Conservation (phyloP, 2,113 vertebrate species). For the Sula dactylatra region DNA sequence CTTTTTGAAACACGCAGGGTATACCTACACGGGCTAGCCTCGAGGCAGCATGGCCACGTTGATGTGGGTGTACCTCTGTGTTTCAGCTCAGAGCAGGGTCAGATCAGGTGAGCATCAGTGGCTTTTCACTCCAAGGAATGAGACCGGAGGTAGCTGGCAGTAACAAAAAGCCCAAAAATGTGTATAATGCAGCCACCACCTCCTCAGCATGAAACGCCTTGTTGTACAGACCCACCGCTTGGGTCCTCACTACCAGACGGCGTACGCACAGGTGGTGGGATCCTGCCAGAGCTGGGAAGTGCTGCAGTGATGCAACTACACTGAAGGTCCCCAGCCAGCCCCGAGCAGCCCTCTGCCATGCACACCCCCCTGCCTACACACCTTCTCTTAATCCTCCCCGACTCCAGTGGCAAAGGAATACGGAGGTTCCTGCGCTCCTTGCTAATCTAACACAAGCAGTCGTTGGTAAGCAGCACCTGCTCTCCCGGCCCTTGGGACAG, state of each 20-base stretch:
- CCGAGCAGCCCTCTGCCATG: not conserved
- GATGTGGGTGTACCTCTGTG: not conserved
- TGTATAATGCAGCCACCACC: not conserved
- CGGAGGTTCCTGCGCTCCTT: not conserved
- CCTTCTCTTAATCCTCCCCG: accelerated
- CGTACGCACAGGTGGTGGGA: not conserved
- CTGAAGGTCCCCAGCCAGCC: not conserved
- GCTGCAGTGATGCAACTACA: not conserved
- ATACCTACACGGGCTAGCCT: accelerated
- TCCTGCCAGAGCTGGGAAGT: not conserved
- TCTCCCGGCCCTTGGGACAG: not conserved
- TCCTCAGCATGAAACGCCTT: not conserved
- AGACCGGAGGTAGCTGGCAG: accelerated
- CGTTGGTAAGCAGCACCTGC: accelerated
- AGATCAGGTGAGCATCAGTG: not conserved
- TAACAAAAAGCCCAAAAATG: not conserved
- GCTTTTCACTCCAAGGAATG: not conserved
- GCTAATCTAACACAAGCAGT: not conserved
- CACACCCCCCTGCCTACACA: not conserved
- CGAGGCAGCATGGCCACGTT: accelerated
- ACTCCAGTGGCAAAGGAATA: accelerated
- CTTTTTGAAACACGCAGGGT: not conserved
- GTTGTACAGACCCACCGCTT: not conserved
- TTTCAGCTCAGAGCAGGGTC: not conserved
- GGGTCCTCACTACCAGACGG: not conserved